Evolutionary conservation across 2,113 vertebrate species (phyloP).

Genomic region (Chionomys nivalis): DNA sequence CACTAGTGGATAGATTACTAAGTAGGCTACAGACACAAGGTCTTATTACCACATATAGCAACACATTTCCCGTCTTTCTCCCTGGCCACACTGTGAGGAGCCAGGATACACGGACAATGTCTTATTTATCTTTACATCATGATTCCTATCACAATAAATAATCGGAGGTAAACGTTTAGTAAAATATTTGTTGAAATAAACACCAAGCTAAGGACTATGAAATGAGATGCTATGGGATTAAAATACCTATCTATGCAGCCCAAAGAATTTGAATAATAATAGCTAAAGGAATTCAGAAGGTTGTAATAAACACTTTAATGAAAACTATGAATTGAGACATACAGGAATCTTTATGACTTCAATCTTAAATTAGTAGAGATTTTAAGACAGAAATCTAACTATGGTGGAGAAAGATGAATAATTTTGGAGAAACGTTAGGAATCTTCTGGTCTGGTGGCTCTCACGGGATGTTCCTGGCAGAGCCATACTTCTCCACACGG

Average conservation of each 20-base stretch:
- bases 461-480: background rate
- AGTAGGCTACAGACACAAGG: background rate
- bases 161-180: background rate
- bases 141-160: background rate
- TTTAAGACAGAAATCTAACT: background rate
- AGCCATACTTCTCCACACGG: background rate
- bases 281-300: constrained; percentile 19
- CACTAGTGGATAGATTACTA: background rate
- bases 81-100: background rate
- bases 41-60: background rate
- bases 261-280: background rate
- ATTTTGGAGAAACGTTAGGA: background rate
- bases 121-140: background rate
- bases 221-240: background rate
- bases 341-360: background rate
- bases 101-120: background rate
- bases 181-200: constrained; percentile 1
- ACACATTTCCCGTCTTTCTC: background rate
- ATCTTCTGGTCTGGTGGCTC: background rate
- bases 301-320: background rate
- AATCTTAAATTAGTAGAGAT: background rate
- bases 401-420: background rate
- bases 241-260: background rate
- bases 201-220: background rate
- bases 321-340: background rate